Evolutionary conservation across 2,888 invertebrate genomes (phyloP).

Genomic region (Steinernema hermaphroditum): DNA sequence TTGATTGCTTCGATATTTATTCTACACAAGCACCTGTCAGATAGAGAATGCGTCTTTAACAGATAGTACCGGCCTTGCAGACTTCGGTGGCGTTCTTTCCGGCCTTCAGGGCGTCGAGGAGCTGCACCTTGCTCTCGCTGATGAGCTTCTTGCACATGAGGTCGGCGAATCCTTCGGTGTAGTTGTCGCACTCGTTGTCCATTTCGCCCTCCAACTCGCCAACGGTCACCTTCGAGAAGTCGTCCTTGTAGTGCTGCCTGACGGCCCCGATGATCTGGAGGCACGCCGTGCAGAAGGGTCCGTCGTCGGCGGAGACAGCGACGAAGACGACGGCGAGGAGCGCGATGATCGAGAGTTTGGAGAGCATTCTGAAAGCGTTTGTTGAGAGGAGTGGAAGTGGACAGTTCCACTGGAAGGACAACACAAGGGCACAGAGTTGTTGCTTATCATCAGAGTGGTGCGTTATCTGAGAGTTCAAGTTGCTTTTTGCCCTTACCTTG

Average conservation of each 20-base stretch:
- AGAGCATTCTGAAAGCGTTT: conserved; percentile 8
- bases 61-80: background rate
- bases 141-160: conserved; percentile 27
- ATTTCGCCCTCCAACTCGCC: background rate
- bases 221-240: conserved; percentile 20
- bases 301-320: background rate
- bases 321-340: conserved; percentile 1
- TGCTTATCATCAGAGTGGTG: too few species aligned
- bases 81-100: background rate
- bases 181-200: conserved; percentile 9
- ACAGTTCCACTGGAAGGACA: too few species aligned
- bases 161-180: conserved; percentile 25
- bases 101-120: background rate
- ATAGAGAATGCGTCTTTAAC: too few species aligned
- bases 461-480: background rate
- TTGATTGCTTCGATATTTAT: too few species aligned
- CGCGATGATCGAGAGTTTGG: background rate
- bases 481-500: conserved; percentile 1
- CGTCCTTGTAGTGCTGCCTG: background rate
- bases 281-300: conserved; percentile 20
- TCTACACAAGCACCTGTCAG: too few species aligned
- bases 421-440: too few species aligned
- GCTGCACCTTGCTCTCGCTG: background rate
- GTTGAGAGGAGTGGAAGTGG: too few species aligned
- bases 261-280: background rate